Conservation (phyloP, 1,140 invertebrate species). For the Magallana gigas region DNA sequence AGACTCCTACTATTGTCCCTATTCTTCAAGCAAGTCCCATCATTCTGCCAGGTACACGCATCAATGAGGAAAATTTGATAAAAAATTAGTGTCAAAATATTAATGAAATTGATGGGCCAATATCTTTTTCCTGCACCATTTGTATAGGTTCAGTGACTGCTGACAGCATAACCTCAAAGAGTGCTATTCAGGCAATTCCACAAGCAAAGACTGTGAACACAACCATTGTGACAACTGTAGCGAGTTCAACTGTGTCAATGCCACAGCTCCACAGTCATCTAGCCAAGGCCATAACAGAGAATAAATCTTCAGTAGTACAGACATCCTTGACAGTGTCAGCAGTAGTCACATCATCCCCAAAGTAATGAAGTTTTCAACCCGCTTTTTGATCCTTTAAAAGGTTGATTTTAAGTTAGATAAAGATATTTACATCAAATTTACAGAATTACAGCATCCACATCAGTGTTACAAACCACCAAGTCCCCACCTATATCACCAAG, state of each 20-base stretch:
- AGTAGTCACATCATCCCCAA: conserved; percentile 31
- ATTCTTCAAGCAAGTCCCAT: background rate
- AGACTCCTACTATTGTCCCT: conserved; percentile 32
- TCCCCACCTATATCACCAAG: conserved; percentile 62
- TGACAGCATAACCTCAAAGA: background rate
- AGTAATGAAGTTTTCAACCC: background rate
- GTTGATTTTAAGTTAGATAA: no score
- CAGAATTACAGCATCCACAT: background rate
- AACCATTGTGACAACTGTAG: conserved; percentile 47
- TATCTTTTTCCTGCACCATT: background rate
- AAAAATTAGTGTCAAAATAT: background rate
- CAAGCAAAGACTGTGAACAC: background rate
- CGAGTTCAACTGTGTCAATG: conserved; percentile 51
- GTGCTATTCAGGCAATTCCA: background rate
- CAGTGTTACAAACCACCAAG: conserved; percentile 48
- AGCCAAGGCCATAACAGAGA: conserved; percentile 47
- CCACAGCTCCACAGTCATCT: conserved; percentile 64
- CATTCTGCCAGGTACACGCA: conserved; percentile 54
- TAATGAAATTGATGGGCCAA: background rate
- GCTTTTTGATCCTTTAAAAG: background rate
- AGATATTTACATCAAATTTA: background rate
- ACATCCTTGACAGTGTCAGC: conserved; percentile 49
- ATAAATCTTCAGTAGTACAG: conserved; percentile 46
- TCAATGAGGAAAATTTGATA: background rate
- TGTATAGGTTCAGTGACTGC: background rate